Evolutionary conservation across 1,140 invertebrate genomes (phyloP), one percentile per base, ranked within the genome.

Genomic region (Caenorhabditis latens): DNA sequence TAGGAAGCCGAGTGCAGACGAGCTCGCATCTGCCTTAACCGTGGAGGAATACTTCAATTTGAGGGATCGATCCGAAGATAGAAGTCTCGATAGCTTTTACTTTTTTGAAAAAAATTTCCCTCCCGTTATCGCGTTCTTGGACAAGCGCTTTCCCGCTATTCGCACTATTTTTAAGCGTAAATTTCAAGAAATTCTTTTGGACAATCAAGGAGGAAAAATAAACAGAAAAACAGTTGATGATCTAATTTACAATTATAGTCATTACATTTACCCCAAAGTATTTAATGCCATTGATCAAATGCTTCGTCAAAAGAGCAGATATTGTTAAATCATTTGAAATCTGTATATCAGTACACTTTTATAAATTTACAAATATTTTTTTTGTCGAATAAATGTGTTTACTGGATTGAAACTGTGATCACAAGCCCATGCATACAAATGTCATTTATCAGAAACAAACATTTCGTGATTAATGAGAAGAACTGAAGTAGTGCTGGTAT

Each of bases 41-140:
- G 40, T 65, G 9, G 61, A 65, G 61, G 61, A 65, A 65, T 65
- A 65, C 61, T 65, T 65, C 5, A 4, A 65, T 32, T 32, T 32
- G 32, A 32, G 32, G 57, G 13, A 19, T 19, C n/a, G 57, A 19
- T 32, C 1, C 67, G 8, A 32, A 75, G 21, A 40, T 75, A 75
- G n/a, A 75, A 75, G 67, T 75, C 67, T 7, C 40, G 57, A 19
- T 19, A 61, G 57, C n/a, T 13, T 19, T 1, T 61, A n/a, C 57
- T 61, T 75, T 75, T 40, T 9, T 75, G 67, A 75, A n/a, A 40
- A 75, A 32, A 75, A n/a, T 32, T 75, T 32, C 16, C 40, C 67
- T 75, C 40, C 67, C 40, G 67, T n/a, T 75, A 75, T 75, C 40
- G 40, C 40, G n/a, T 40, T 75, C 32, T 75, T 75, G 67, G 67